Evolutionary conservation across 2,113 vertebrate genomes (phyloP).

Genomic region (Cepphus grylle): DNA sequence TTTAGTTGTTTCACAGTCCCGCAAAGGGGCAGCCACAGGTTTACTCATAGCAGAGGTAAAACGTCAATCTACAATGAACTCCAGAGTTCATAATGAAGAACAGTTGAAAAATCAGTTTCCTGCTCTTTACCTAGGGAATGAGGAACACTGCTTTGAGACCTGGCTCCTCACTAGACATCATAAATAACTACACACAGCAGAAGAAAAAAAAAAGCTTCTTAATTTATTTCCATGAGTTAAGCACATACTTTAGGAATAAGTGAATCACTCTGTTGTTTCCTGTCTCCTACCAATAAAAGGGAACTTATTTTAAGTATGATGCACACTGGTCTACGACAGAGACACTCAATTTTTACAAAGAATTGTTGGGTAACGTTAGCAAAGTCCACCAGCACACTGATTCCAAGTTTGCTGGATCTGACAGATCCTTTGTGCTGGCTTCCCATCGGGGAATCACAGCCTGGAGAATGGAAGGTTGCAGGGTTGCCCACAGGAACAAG

Average conservation of each 20-base stretch:
- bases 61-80: not conserved
- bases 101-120: conserved; percentile 17
- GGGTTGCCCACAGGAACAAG: not conserved
- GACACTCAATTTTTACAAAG: not conserved
- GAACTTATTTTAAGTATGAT: not conserved
- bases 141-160: not conserved
- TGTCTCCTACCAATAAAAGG: conserved; percentile 14
- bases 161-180: not conserved
- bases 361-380: not conserved
- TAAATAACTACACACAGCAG: conserved; percentile 1
- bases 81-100: not conserved
- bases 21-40: not conserved
- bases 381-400: not conserved
- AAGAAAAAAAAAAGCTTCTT: not conserved
- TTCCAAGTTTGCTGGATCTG: not conserved
- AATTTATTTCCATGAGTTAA: conserved; percentile 41
- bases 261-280: conserved; percentile 38
- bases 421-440: not conserved
- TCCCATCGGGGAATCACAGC: not conserved
- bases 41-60: not conserved
- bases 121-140: not conserved
- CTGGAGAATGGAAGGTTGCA: not conserved
- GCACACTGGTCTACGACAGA: not conserved
- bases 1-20: not conserved
- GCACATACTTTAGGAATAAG: conserved; percentile 17